phyloP scores from a whole-genome alignment of 1,140 invertebrate species.

The Phocides pigmalion region DNA sequence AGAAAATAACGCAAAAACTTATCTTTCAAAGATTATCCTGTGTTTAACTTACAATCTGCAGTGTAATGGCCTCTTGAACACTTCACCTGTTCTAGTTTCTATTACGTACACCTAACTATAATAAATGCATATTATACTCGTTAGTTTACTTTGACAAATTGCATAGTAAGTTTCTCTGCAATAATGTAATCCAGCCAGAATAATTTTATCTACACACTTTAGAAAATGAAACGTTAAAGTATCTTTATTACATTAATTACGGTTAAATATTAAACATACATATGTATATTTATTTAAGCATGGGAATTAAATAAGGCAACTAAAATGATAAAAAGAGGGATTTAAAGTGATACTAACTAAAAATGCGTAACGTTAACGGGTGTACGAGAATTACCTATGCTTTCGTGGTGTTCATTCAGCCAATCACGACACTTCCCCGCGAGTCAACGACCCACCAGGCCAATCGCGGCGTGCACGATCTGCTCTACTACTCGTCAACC shows the following conservation, averaged over 20 bases:
- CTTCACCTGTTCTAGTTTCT: conserved; percentile 28
- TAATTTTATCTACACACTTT: no score
- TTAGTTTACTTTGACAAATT: background rate
- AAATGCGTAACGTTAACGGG: conserved; percentile 8
- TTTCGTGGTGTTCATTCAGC: conserved; percentile 26
- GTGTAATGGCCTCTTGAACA: conserved; percentile 27
- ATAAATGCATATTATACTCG: conserved; percentile 11
- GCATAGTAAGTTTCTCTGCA: background rate
- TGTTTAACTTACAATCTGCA: conserved; percentile 41
- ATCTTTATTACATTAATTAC: no score
- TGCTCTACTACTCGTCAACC: conserved; percentile 60
- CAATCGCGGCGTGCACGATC: conserved; percentile 58
- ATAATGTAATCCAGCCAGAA: no score
- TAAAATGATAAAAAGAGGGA: background rate
- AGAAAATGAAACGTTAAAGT: no score
- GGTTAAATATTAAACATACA: no score
- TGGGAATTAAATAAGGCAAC: background rate
- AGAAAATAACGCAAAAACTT: conserved; percentile 63
- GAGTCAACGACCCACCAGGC: conserved; percentile 62
- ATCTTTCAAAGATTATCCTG: conserved; percentile 47
- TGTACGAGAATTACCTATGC: conserved; percentile 16
- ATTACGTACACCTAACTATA: conserved; percentile 17
- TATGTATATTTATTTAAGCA: no score
- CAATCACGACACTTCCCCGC: conserved; percentile 51
- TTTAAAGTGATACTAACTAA: background rate